These are phyloP conservation scores for rat (Rattus norvegicus) DNA, from an alignment of 2,113 vertebrate species.

Conservation along the genomic window GRCr8 NC_086022.1:82838001-82838500, in stretches of 20 bases:
- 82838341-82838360: background rate
- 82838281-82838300: background rate
- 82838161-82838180: background rate
- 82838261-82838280: background rate
- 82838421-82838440: background rate
- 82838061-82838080: background rate
- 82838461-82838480: background rate
- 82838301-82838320: background rate
- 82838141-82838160: slow-evolving; percentile 24
- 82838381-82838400: background rate
- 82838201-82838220: background rate
- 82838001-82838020: background rate
- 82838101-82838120: background rate
- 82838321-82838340: background rate
- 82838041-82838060: slow-evolving; percentile 9
- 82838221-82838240: slow-evolving; percentile 33
- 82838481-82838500: slow-evolving; percentile 8
- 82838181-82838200: background rate
- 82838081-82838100: background rate
- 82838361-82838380: background rate
- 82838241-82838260: background rate
- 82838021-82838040: slow-evolving; percentile 50
- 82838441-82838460: slow-evolving; percentile 1
- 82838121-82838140: background rate
- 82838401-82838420: background rate